phyloP scores from a whole-genome alignment of 1,140 invertebrate species.

The Drosophila parabipectinata region DNA sequence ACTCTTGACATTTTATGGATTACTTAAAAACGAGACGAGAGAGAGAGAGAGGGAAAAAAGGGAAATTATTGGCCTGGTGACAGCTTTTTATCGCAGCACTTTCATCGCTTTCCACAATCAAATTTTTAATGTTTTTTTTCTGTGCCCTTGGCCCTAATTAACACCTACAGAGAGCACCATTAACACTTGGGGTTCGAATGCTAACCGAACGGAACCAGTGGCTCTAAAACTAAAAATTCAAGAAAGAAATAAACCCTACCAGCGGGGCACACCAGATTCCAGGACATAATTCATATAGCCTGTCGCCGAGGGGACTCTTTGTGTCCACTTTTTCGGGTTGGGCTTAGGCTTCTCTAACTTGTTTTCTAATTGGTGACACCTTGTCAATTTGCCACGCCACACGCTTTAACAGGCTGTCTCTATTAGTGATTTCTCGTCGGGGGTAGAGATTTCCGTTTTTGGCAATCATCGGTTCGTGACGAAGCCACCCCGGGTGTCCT shows the following conservation, averaged over 20 bases:
- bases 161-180: constrained; percentile 66
- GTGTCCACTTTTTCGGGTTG: constrained; percentile 9
- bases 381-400: constrained; percentile 75
- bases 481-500: constrained; percentile 59
- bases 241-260: constrained; percentile 21
- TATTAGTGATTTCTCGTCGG: constrained; percentile 50
- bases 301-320: constrained; percentile 11
- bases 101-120: constrained; percentile 66
- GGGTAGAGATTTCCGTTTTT: constrained; percentile 39
- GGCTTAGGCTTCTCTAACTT: constrained; percentile 53
- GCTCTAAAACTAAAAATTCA: constrained; percentile 49
- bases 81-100: constrained; percentile 78
- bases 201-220: constrained; percentile 31
- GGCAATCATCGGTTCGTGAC: constrained; percentile 60
- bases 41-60: constrained; percentile 15
- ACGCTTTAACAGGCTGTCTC: constrained; percentile 75
- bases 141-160: constrained; percentile 75
- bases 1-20: constrained; percentile 71
- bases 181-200: constrained; percentile 61
- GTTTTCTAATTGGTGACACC: constrained; percentile 82
- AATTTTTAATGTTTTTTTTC: constrained; percentile 48
- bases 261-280: constrained; percentile 17
- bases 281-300: constrained; percentile 19
- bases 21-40: constrained; percentile 19
- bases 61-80: constrained; percentile 55